A percentile compares a stretch with the other conserved stretches of the same genome.
Evolutionary conservation across 2,888 invertebrate genomes (phyloP).

Genomic region (Aricia artaxerxes): DNA sequence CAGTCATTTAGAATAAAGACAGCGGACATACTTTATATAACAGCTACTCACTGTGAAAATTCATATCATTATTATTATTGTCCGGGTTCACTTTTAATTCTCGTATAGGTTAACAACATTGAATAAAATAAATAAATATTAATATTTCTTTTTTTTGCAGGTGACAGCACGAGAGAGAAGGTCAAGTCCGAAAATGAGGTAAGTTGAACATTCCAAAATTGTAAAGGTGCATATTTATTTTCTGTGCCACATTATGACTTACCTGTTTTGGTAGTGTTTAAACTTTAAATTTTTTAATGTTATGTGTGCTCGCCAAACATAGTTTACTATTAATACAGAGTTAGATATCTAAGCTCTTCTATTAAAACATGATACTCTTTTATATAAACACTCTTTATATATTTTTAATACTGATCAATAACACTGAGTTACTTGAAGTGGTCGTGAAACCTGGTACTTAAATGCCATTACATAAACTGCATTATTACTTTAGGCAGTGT

Average conservation of each 20-base stretch:
- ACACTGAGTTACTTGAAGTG: not conserved
- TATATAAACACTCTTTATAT: not conserved
- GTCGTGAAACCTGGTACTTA: not conserved
- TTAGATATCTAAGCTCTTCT: no score
- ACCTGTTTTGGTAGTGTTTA: not conserved
- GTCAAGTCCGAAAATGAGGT: slow-evolving; percentile 75
- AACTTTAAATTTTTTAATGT: not conserved
- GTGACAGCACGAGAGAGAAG: slow-evolving; percentile 73
- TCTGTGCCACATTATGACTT: not conserved
- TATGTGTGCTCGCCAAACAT: not conserved
- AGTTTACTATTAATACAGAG: not conserved
- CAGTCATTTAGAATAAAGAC: not conserved
- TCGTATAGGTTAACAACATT: not conserved
- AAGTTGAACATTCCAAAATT: slow-evolving; percentile 41
- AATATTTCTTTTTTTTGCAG: slow-evolving; percentile 54
- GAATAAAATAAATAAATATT: not conserved
- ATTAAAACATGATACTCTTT: not conserved
- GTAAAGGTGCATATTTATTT: not conserved
- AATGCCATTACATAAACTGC: not conserved
- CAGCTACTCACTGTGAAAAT: no score
- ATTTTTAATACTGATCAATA: not conserved
- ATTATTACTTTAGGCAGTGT: not conserved
- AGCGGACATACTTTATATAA: not conserved
- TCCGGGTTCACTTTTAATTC: not conserved
- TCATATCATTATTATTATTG: no score